Conservation (phyloP, 2,888 invertebrate species). For the Orthosia gracilis region DNA sequence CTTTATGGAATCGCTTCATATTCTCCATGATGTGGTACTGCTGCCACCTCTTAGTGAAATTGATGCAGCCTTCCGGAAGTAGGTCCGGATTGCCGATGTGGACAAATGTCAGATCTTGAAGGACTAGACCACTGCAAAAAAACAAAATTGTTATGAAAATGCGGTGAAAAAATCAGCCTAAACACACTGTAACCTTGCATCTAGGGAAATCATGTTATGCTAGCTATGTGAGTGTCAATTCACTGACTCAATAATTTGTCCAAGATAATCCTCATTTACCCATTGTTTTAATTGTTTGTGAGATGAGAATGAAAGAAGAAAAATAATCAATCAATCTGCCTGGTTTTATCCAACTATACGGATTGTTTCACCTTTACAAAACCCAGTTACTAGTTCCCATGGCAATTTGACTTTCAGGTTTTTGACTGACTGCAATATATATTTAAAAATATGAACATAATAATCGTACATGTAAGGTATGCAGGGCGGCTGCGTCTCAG, state of each 20-base stretch:
- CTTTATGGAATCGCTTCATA: conserved; percentile 99
- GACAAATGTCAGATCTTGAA: conserved; percentile 99
- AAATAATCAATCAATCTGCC: too few relatives aligned
- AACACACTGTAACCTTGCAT: too few relatives aligned
- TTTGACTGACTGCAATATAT: too few relatives aligned
- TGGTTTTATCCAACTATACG: too few relatives aligned
- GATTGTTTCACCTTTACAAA: too few relatives aligned
- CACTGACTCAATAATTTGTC: too few relatives aligned
- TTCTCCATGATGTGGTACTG: conserved; percentile 99
- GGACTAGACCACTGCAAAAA: conserved; percentile 96
- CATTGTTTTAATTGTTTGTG: too few relatives aligned
- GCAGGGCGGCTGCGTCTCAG: conserved; percentile 99
- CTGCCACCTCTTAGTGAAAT: conserved; percentile 99
- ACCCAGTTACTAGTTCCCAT: too few relatives aligned
- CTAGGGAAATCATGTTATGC: background rate
- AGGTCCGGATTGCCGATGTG: conserved; percentile 99
- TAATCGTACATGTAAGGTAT: conserved; percentile 99
- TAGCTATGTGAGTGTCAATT: background rate
- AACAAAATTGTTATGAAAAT: conserved; percentile 21
- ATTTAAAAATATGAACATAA: background rate
- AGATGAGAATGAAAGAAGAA: too few relatives aligned
- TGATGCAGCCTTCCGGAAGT: conserved; percentile 96
- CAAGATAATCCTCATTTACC: too few relatives aligned
- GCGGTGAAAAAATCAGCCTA: too few relatives aligned
- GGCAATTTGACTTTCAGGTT: too few relatives aligned